phyloP scores from a whole-genome alignment of 2,888 invertebrate species.

The Uropetala carovei region DNA sequence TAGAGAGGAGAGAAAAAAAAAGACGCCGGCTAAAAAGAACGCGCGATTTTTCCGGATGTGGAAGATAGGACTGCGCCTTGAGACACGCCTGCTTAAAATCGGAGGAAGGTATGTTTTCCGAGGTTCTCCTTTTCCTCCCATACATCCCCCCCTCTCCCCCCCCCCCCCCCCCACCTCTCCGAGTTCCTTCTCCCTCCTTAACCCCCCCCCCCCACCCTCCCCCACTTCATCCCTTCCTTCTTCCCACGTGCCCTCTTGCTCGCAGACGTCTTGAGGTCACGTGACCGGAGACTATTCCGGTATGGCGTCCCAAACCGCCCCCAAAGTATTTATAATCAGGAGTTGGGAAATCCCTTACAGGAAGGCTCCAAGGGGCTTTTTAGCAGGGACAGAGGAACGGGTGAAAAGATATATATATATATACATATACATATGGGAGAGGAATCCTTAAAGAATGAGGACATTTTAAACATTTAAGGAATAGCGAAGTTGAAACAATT shows the following conservation, averaged over 20 bases:
- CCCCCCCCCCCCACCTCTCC: background rate
- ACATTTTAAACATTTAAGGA: no score
- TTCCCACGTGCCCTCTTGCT: constrained; percentile 23
- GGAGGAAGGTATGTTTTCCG: no score
- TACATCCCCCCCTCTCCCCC: no score
- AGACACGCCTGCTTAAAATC: no score
- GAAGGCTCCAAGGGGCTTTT: background rate
- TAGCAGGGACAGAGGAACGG: background rate
- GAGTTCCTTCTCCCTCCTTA: background rate
- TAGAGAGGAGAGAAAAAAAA: no score
- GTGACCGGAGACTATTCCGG: constrained; percentile 55
- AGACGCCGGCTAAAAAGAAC: no score
- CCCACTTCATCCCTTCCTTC: background rate
- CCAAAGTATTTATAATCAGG: constrained; percentile 56
- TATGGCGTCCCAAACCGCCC: constrained; percentile 53
- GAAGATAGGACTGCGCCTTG: no score
- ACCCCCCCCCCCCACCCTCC: background rate
- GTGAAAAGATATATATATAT: background rate
- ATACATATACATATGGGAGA: no score
- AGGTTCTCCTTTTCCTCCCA: no score
- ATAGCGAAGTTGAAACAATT: no score
- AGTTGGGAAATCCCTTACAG: constrained; percentile 48
- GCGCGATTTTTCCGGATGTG: no score
- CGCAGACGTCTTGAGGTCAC: constrained; percentile 48
- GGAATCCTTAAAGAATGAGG: no score